Evolutionary conservation across 2,797 vertebrate species (phyloP).

Genomic region (Rhabdomys pumilio): DNA sequence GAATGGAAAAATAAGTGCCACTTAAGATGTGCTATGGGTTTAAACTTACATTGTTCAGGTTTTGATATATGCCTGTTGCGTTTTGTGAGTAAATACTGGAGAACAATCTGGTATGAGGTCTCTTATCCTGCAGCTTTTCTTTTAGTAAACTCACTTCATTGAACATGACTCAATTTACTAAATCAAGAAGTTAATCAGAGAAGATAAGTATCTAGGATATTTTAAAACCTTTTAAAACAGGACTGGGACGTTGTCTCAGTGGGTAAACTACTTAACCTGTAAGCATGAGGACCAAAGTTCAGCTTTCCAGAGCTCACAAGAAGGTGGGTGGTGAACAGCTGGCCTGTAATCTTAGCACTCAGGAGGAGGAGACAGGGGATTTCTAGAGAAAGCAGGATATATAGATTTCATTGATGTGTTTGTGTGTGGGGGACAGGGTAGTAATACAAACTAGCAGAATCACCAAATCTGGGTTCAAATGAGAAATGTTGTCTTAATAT

Average conservation of each 20-base stretch:
- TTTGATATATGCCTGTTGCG: too few species aligned
- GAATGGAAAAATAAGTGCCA: not conserved
- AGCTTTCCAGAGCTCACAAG: not conserved
- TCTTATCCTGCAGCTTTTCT: not conserved
- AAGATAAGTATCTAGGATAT: not conserved
- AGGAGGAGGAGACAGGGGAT: not conserved
- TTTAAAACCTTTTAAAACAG: not conserved
- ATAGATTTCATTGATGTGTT: not conserved
- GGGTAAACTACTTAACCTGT: not conserved
- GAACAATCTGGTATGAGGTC: rapidly evolving
- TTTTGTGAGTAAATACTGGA: not conserved
- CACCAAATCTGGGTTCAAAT: not conserved
- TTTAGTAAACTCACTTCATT: not conserved
- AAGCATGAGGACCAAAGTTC: not conserved
- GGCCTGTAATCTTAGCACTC: not conserved
- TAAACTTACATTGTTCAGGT: not conserved
- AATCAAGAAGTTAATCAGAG: not conserved
- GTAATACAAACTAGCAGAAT: not conserved
- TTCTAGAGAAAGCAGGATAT: not conserved
- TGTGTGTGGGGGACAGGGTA: too few species aligned
- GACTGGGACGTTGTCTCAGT: not conserved
- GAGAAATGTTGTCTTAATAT: not conserved
- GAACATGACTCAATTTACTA: not conserved
- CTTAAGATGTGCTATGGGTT: not conserved
- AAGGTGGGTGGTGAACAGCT: not conserved